These are phyloP conservation scores for Cossypha niveicapilla DNA, from an alignment of 2,797 vertebrate genomes.

Conservation along the genomic window DNA sequence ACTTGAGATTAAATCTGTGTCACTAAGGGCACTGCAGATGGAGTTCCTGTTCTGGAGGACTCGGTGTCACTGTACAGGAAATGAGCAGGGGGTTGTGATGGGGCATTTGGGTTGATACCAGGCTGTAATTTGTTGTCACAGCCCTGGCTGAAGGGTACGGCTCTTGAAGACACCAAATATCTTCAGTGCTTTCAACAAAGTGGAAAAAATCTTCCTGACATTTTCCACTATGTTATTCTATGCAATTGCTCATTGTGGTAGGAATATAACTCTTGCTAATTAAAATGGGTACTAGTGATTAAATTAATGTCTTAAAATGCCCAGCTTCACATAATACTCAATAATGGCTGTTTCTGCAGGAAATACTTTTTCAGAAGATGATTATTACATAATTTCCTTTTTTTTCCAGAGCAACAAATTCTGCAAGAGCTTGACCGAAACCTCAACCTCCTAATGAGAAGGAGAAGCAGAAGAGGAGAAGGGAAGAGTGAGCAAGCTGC, in stretches of 20 bases:
- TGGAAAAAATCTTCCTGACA: background rate
- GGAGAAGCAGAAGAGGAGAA: background rate
- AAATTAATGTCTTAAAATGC: background rate
- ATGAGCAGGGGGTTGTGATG: background rate
- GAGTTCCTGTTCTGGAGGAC: background rate
- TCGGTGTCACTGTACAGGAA: background rate
- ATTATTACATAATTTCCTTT: background rate
- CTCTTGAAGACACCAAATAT: background rate
- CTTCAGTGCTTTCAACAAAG: background rate
- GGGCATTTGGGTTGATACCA: background rate
- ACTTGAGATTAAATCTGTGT: background rate
- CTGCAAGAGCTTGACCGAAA: background rate
- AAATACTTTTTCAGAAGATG: background rate
- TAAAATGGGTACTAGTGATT: constrained; percentile 1
- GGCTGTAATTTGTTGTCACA: background rate
- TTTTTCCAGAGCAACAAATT: background rate
- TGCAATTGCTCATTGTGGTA: background rate
- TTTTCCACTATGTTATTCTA: background rate
- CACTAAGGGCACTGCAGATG: background rate
- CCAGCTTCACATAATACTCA: background rate
- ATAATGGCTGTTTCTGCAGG: background rate
- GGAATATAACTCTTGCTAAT: background rate
- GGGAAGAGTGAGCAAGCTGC: background rate
- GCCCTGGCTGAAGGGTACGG: background rate
- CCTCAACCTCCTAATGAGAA: background rate